Percentiles rank a stretch among this genome's conserved stretches.
These are phyloP conservation scores for Drosophila sp. DNA, from an alignment of 1,140 invertebrate species.

Conservation along the genomic window DNA sequence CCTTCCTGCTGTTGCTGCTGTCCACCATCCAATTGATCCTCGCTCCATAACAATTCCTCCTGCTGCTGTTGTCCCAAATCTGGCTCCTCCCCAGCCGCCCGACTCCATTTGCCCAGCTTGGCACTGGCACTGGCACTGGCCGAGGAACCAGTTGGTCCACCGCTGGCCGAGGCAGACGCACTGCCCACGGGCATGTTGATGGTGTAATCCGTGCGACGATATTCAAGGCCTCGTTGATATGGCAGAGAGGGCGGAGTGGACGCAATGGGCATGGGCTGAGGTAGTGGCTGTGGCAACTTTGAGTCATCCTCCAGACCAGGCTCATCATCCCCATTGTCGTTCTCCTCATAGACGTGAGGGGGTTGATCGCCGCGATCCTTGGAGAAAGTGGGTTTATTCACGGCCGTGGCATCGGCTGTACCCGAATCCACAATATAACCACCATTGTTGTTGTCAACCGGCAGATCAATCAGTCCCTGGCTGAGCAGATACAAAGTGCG, in stretches of 20 bases:
- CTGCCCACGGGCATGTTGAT: slow-evolving; percentile 56
- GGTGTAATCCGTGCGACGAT: slow-evolving; percentile 69
- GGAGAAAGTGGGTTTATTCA: slow-evolving; percentile 60
- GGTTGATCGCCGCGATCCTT: slow-evolving; percentile 82
- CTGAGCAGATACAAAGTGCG: slow-evolving; percentile 66
- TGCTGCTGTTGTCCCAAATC: slow-evolving; percentile 28
- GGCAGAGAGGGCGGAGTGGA: slow-evolving; percentile 55
- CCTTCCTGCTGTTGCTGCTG: slow-evolving; percentile 32
- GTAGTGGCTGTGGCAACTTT: slow-evolving; percentile 24
- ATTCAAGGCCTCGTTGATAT: slow-evolving; percentile 58
- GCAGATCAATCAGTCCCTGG: slow-evolving; percentile 70
- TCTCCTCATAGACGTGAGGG: slow-evolving; percentile 72
- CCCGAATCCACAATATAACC: slow-evolving; percentile 57
- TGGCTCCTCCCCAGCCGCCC: slow-evolving; percentile 56
- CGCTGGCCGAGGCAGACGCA: slow-evolving; percentile 55
- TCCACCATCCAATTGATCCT: slow-evolving; percentile 42
- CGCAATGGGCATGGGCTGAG: slow-evolving; percentile 19
- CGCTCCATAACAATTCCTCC: slow-evolving; percentile 34
- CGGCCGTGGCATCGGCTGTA: slow-evolving; percentile 66
- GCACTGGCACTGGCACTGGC: slow-evolving; percentile 57
- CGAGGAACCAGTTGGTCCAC: slow-evolving; percentile 49
- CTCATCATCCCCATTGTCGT: slow-evolving; percentile 61
- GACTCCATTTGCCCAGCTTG: slow-evolving; percentile 58
- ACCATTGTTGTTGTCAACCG: slow-evolving; percentile 38
- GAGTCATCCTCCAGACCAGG: slow-evolving; percentile 71